phyloP scores from a whole-genome alignment of 2,113 vertebrate species.

The Phalacrocorax pelagicus region DNA sequence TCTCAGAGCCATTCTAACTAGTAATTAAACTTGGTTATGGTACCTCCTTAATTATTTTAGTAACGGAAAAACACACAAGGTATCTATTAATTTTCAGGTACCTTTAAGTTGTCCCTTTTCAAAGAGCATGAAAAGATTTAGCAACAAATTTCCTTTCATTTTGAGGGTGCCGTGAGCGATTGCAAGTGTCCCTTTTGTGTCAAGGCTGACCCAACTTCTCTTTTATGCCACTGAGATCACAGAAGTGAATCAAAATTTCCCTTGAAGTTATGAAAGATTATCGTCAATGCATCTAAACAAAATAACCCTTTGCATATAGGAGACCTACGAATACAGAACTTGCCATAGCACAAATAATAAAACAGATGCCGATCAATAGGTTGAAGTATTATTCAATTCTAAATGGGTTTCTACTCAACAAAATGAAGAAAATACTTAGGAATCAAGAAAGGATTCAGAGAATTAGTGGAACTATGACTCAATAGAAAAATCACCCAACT shows the following conservation, averaged over 20 bases:
- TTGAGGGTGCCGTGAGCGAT: neutral
- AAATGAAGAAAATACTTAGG: conserved; percentile 6
- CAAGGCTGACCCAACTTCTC: neutral
- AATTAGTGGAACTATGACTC: conserved; percentile 12
- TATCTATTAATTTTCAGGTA: neutral
- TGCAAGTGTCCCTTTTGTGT: neutral
- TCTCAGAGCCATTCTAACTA: neutral
- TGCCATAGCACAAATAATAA: neutral
- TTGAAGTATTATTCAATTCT: neutral
- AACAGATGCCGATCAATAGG: neutral
- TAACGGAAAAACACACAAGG: neutral
- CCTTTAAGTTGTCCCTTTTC: neutral
- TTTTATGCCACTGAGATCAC: neutral
- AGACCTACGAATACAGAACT: neutral
- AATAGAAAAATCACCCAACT: conserved; percentile 20
- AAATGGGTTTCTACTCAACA: neutral
- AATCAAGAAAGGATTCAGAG: neutral
- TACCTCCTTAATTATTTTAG: neutral
- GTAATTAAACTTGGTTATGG: neutral
- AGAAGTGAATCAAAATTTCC: neutral
- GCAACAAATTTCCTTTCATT: neutral
- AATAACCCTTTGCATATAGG: neutral
- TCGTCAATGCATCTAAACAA: neutral
- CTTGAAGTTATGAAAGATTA: neutral
- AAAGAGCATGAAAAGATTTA: neutral